Conservation (phyloP, 2,888 invertebrate species). For the Mamestra brassicae region DNA sequence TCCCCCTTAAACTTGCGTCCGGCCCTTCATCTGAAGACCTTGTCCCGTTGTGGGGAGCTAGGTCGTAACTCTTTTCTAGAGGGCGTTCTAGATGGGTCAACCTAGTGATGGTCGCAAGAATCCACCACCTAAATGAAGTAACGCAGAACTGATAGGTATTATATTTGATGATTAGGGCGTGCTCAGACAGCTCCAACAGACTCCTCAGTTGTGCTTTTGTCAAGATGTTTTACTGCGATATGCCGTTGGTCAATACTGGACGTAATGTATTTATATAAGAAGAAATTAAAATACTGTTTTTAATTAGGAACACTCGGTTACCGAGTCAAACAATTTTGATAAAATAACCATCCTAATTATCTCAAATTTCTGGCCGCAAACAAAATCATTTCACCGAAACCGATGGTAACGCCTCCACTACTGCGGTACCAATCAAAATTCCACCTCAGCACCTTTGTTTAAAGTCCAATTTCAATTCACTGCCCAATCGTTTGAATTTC, state of each 20-base stretch:
- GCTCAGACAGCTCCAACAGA: not conserved
- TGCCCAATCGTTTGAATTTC: constrained; percentile 72
- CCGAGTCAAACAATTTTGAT: not conserved
- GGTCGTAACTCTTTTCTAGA: not conserved
- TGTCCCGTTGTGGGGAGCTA: no score
- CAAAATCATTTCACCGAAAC: constrained; percentile 50
- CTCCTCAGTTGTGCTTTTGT: not conserved
- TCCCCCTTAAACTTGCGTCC: no score
- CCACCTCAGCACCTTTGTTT: constrained; percentile 33
- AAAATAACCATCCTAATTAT: constrained; percentile 38
- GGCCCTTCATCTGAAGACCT: no score
- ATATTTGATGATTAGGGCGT: no score
- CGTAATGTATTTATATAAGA: no score
- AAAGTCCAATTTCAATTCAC: constrained; percentile 57
- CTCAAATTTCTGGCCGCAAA: constrained; percentile 28
- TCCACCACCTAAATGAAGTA: not conserved
- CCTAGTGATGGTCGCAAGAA: not conserved
- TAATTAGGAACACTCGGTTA: not conserved
- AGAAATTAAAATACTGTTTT: not conserved
- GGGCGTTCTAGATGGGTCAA: not conserved
- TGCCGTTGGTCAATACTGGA: not conserved
- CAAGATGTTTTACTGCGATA: not conserved
- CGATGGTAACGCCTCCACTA: constrained; percentile 50
- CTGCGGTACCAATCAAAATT: constrained; percentile 49
- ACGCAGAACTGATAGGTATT: not conserved